Conservation (phyloP, 1,140 invertebrate genomes). For the Heliconius eleuchia region DNA sequence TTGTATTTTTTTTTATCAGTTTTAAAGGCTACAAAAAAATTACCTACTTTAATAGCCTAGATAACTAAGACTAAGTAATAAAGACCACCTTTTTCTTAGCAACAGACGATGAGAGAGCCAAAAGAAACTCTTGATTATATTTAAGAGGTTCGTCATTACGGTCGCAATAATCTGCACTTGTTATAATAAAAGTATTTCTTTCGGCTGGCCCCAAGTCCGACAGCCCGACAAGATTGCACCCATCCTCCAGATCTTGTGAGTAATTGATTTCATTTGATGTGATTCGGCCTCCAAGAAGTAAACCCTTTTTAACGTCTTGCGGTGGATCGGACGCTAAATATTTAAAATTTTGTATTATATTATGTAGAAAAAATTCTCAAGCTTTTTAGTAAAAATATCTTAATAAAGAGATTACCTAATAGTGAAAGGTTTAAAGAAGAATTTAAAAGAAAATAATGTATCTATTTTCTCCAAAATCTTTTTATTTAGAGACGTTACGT, state of each 20-base stretch:
- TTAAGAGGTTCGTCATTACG: conserved; percentile 63
- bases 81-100: conserved; percentile 53
- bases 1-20: too few species aligned
- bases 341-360: background rate
- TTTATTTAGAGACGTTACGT: too few species aligned
- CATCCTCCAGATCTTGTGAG: conserved; percentile 67
- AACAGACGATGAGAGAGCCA: conserved; percentile 61
- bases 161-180: conserved; percentile 71
- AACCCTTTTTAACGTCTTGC: conserved; percentile 57
- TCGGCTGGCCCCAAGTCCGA: conserved; percentile 50
- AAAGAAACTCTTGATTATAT: conserved; percentile 73
- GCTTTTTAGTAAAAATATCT: background rate
- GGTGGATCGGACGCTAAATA: conserved; percentile 59
- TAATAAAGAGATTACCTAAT: too few species aligned
- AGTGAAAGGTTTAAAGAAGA: too few species aligned
- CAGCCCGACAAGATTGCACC: conserved; percentile 58
- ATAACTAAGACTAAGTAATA: background rate
- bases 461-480: too few species aligned
- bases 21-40: too few species aligned
- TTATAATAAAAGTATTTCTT: conserved; percentile 63
- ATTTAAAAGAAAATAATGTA: too few species aligned
- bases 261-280: conserved; percentile 66
- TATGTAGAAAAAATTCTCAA: background rate
- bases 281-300: conserved; percentile 67
- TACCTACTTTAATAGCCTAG: background rate